Evolutionary conservation across 2,113 vertebrate species (phyloP).

Genomic region (Craseonycteris thonglongyai): DNA sequence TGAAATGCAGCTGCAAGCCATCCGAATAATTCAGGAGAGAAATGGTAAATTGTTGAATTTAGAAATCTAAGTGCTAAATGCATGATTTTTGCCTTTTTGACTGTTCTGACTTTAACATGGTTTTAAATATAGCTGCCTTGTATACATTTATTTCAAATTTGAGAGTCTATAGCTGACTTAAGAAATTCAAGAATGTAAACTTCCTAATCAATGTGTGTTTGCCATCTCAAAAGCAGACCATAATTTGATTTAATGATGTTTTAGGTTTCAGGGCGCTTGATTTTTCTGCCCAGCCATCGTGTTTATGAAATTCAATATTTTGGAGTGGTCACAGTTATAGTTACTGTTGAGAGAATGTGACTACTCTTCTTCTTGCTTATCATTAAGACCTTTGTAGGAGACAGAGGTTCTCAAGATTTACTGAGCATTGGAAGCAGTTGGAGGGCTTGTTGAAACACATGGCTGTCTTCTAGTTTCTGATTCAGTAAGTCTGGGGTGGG

Average conservation of each 20-base stretch:
- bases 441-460: not conserved
- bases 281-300: not conserved
- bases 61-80: slow-evolving; percentile 15
- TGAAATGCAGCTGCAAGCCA: slow-evolving; percentile 97
- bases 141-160: slow-evolving; percentile 36
- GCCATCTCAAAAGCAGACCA: not conserved
- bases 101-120: not conserved
- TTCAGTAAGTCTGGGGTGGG: not conserved
- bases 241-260: not conserved
- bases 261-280: not conserved
- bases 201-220: not conserved
- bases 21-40: slow-evolving; percentile 93
- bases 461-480: not conserved
- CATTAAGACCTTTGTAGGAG: not conserved
- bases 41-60: slow-evolving; percentile 83
- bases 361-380: not conserved
- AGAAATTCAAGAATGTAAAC: not conserved
- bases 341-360: not conserved
- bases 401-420: not conserved
- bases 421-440: not conserved
- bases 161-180: not conserved
- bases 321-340: not conserved
- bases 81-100: not conserved
- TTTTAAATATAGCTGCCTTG: slow-evolving; percentile 4
- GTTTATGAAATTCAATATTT: slow-evolving; percentile 2